Evolutionary conservation across 2,797 vertebrate genomes (phyloP).

Genomic region (Fistularia tabacaria): DNA sequence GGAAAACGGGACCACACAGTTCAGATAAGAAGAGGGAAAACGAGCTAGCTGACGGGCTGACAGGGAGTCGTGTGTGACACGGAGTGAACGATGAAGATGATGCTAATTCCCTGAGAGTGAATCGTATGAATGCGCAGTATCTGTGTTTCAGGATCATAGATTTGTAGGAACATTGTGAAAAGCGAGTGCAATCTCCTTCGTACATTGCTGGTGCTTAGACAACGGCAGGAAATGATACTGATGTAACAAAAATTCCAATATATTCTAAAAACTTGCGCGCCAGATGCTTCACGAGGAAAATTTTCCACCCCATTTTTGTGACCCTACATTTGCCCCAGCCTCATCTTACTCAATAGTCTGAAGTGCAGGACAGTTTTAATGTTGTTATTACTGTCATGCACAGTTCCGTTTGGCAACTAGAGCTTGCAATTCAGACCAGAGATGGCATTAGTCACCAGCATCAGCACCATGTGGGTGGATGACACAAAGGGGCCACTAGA

Average conservation of each 20-base stretch:
- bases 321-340: conserved; percentile 2
- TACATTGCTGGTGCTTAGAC: too few relatives aligned
- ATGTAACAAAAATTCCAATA: too few relatives aligned
- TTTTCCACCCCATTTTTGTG: background rate
- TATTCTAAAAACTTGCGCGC: too few relatives aligned
- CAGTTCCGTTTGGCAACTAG: conserved; percentile 31
- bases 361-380: conserved; percentile 6
- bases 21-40: background rate
- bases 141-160: background rate
- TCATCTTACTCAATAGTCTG: conserved; percentile 15
- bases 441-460: conserved; percentile 64
- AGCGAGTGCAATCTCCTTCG: too few relatives aligned
- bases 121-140: background rate
- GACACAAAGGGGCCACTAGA: conserved; percentile 24
- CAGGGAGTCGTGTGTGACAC: background rate
- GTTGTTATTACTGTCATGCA: conserved; percentile 19
- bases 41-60: conserved; percentile 1
- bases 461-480: conserved; percentile 52
- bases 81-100: conserved; percentile 5
- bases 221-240: too few relatives aligned
- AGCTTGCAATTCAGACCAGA: conserved; percentile 61
- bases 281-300: background rate
- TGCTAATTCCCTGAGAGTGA: background rate
- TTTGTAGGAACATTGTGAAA: background rate
- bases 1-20: conserved; percentile 5